Base-by-base conservation (phyloP, 2,113 vertebrate species). In the Seriola quinqueradiata region DNA sequence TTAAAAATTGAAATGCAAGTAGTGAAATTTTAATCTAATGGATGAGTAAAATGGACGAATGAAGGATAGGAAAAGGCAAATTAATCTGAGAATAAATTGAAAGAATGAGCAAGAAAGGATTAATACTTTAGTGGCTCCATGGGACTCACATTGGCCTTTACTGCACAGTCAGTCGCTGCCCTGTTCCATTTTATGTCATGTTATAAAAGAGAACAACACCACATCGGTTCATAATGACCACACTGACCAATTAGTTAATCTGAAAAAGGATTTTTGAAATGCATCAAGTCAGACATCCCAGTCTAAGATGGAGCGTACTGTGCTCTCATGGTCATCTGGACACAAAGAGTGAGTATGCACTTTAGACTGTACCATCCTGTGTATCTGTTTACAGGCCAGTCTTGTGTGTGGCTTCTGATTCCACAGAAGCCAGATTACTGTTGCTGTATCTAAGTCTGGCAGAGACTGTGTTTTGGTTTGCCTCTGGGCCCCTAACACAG, bases 201-300 rank as follows among this genome's bases (percentile, higher is more conserved):
- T 6, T 54, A 44, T 83, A 68, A 90, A 85, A 81, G 11, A 65
- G 32, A 72, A 34, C 42, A 50, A 42, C 46, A 32, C 5, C 44
- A 70, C 52, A 63, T 38, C 61, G 8, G 23, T 60, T 66, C 38
- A 65, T 72, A 80, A 63, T 2, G 40, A 17, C 86, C 79, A 81
- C 73, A 80, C 23, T 44, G 79, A 58, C n/a, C 70, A 85, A 80
- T 89, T 74, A 85, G 58, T 42, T 73, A 8, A 83, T 77, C 48
- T 77, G 64, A 78, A 82, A 57, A 58, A 32, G 57, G 46, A 59
- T 70, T 52, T 63, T 40, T 63, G 42, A 84, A 78, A 78, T 21
- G 58, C 69, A 69, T 48, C 0, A 58, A 85, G 50, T 69, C 23
- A 52, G 71, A 82, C 50, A 50, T 23, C 1, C 25, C 4, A 6